Evolutionary conservation across 53 echinoderm and acorn worm genomes (phyloP).

Genomic region (Zoroaster sp.): DNA sequence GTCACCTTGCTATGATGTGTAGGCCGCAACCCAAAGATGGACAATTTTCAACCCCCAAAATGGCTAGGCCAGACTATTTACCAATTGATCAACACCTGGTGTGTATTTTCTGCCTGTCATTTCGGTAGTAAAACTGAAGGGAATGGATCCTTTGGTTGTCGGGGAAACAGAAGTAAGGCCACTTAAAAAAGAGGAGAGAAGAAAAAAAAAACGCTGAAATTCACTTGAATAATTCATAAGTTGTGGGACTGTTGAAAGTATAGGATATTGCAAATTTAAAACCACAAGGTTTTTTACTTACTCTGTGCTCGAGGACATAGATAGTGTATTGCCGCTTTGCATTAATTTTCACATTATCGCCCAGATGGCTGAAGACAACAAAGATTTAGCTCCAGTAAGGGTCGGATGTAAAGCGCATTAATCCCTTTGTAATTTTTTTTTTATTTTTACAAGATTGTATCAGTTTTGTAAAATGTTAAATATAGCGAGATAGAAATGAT

Average conservation of each 20-base stretch:
- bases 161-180: neutral
- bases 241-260: neutral
- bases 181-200: neutral
- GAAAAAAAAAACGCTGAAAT: neutral
- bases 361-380: neutral
- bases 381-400: neutral
- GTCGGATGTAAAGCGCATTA: neutral
- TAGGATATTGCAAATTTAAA: neutral
- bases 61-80: neutral
- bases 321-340: neutral
- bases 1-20: conserved; percentile 12
- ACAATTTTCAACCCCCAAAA: neutral
- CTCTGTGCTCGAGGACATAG: neutral
- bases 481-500: neutral
- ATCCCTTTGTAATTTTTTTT: neutral
- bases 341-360: conserved; percentile 24
- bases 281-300: neutral
- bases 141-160: neutral
- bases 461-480: neutral
- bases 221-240: conserved; percentile 1
- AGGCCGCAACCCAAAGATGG: neutral
- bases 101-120: conserved; percentile 21
- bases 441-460: neutral
- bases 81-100: conserved; percentile 41
- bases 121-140: neutral